Percentiles rank a stretch among this genome's conserved stretches.
These are phyloP conservation scores for Ochotona princeps DNA, from an alignment of 2,113 vertebrate species.

Conservation along the genomic window DNA sequence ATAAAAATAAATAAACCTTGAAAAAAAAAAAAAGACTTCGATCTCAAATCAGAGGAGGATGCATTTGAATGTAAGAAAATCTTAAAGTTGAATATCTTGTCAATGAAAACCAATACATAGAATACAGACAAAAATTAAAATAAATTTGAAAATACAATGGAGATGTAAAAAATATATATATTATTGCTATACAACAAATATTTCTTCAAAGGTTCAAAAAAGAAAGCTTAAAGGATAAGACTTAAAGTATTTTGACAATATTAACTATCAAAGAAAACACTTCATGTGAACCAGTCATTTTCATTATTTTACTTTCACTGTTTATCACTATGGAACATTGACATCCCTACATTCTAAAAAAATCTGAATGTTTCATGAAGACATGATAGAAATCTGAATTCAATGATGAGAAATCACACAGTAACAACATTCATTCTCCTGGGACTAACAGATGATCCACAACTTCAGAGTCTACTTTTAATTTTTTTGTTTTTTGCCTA, in stretches of 20 bases:
- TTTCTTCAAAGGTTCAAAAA: background rate
- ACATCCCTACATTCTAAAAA: background rate
- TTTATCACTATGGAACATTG: background rate
- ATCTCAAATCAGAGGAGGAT: background rate
- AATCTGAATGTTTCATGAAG: background rate
- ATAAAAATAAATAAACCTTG: too few species aligned
- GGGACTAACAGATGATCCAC: constrained; percentile 53
- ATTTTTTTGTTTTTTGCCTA: constrained; percentile 52
- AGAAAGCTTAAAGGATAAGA: background rate
- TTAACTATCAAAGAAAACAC: constrained; percentile 15
- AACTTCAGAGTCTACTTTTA: constrained; percentile 27
- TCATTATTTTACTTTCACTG: background rate
- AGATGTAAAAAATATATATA: background rate
- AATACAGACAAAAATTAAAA: background rate
- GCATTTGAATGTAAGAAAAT: background rate
- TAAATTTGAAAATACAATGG: background rate
- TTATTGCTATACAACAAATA: background rate
- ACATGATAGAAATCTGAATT: background rate
- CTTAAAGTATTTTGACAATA: background rate
- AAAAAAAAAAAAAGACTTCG: background rate
- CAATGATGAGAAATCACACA: constrained; percentile 51
- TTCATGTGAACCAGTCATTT: background rate
- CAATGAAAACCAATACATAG: background rate
- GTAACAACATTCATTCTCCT: constrained; percentile 66
- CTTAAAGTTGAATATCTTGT: background rate